Evolutionary conservation across 2,113 vertebrate genomes (phyloP).

Genomic region (Stictonetta naevosa): DNA sequence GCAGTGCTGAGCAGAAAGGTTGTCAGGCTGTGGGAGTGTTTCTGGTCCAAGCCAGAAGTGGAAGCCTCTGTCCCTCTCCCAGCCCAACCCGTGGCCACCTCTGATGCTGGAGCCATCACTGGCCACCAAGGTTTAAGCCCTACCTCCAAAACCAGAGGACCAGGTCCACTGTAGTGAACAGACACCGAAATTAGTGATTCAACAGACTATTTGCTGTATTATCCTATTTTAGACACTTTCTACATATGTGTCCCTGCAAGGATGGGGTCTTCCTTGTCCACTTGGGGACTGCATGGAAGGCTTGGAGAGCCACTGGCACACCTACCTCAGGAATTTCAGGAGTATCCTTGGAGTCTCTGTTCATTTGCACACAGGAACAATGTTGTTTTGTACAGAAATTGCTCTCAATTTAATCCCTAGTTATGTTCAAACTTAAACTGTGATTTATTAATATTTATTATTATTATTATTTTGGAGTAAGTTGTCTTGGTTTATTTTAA

Average conservation of each 20-base stretch:
- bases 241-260: too few relatives aligned
- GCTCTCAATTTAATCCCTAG: neutral
- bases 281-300: neutral
- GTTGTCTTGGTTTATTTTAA: neutral
- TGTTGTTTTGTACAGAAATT: neutral
- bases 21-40: neutral
- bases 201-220: neutral
- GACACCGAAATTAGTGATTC: neutral
- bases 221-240: neutral
- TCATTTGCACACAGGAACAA: neutral
- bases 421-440: neutral
- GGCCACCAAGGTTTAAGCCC: neutral
- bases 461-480: neutral
- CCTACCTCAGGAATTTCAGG: neutral
- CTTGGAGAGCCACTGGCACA: neutral
- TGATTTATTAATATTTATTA: neutral
- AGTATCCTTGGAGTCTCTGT: neutral
- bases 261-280: neutral
- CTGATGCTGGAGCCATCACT: neutral
- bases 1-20: neutral
- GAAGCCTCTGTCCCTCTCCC: neutral
- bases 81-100: rapidly evolving
- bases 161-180: neutral
- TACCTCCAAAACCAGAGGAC: neutral
- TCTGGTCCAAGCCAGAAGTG: neutral